These are phyloP conservation scores for Morelia viridis DNA, from an alignment of 2,797 vertebrate genomes.

Conservation along the genomic window DNA sequence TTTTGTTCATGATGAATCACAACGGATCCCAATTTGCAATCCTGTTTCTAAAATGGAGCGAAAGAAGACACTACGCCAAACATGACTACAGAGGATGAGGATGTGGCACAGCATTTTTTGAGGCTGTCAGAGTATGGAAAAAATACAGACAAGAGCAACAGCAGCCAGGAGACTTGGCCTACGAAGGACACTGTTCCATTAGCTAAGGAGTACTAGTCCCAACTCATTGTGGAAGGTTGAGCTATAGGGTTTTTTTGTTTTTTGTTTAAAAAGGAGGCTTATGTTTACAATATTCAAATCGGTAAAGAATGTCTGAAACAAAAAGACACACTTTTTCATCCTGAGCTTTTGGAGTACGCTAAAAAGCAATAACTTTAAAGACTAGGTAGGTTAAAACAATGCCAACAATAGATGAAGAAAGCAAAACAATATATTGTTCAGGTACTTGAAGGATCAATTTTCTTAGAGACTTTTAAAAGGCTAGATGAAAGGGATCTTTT, in stretches of 20 bases:
- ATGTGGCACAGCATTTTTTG: background rate
- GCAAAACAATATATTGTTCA: background rate
- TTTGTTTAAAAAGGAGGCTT: too few species aligned
- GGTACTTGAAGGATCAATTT: background rate
- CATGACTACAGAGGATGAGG: background rate
- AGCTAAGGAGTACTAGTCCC: background rate
- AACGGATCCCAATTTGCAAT: background rate
- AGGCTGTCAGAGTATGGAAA: background rate
- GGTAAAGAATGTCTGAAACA: background rate
- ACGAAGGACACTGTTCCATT: background rate
- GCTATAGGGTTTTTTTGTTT: background rate
- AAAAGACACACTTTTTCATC: background rate
- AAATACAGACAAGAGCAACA: background rate
- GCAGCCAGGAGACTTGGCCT: background rate
- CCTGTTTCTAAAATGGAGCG: background rate
- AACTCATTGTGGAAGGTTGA: background rate
- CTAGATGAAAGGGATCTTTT: background rate
- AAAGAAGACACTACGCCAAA: background rate
- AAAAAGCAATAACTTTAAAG: background rate
- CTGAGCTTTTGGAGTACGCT: background rate
- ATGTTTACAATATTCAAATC: background rate
- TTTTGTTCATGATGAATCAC: background rate
- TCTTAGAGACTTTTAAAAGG: background rate
- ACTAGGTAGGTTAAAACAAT: background rate
- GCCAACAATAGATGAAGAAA: background rate